A percentile compares a stretch with the other conserved stretches of the same genome.
Evolutionary conservation across 2,113 vertebrate genomes (phyloP).

Genomic region (Astur gentilis): DNA sequence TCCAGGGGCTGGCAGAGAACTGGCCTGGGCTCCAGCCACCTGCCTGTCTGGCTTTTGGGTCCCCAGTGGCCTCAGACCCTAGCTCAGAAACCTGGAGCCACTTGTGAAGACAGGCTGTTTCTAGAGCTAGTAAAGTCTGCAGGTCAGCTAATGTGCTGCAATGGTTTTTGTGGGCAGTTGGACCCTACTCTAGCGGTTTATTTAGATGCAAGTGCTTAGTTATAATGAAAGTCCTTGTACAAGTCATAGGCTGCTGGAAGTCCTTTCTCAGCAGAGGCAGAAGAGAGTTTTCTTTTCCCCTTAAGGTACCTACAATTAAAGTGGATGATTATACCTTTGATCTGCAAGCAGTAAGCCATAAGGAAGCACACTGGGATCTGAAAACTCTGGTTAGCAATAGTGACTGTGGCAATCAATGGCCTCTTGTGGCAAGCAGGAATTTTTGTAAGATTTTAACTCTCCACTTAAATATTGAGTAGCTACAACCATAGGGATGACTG

Average conservation of each 20-base stretch:
- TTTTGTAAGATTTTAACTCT: not conserved
- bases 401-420: not conserved
- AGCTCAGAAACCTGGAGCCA: not conserved
- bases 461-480: not conserved
- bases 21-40: not conserved
- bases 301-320: not conserved
- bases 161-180: not conserved
- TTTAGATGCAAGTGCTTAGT: not conserved
- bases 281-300: not conserved
- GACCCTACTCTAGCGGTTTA: not conserved
- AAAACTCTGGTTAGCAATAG: fast-evolving
- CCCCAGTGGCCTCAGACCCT: not conserved
- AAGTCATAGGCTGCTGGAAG: not conserved
- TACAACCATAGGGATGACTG: not conserved
- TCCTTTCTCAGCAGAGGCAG: not conserved
- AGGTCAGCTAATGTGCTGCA: not conserved
- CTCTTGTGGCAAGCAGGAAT: not conserved
- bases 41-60: not conserved
- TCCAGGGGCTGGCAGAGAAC: not conserved
- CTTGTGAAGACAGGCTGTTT: not conserved
- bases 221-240: not conserved
- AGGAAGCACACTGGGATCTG: not conserved
- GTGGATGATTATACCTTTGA: not conserved
- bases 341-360: not conserved
- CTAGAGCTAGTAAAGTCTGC: not conserved